These are phyloP conservation scores for Ramphastos sulfuratus DNA, from an alignment of 2,113 vertebrate genomes.

Conservation along the genomic window DNA sequence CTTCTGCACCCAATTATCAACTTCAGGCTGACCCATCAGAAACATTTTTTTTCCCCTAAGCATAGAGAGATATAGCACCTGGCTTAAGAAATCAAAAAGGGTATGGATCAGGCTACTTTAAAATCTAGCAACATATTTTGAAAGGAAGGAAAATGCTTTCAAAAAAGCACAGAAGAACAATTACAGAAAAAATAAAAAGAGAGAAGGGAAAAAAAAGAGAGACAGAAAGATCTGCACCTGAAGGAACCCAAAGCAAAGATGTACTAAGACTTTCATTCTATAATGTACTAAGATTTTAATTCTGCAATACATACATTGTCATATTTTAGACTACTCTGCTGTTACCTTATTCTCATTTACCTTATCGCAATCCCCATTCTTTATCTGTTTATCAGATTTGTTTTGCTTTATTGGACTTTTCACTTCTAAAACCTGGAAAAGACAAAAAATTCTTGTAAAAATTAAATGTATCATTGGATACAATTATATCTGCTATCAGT, in stretches of 20 bases:
- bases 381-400: conserved; percentile 90
- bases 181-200: background rate
- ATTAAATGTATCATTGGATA: background rate
- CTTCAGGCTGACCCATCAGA: background rate
- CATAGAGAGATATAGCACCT: background rate
- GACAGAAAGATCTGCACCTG: background rate
- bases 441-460: conserved; percentile 28
- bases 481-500: background rate
- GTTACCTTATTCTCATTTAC: conserved; percentile 67
- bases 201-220: background rate
- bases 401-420: conserved; percentile 91
- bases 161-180: background rate
- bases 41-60: background rate
- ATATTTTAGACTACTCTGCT: background rate
- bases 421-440: conserved; percentile 89
- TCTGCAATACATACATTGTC: background rate
- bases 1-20: background rate
- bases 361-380: conserved; percentile 94
- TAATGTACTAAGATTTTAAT: background rate
- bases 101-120: background rate
- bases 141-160: background rate
- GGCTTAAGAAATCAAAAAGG: background rate
- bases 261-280: background rate
- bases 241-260: background rate
- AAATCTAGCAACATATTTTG: background rate